Evolutionary conservation across 2,113 vertebrate genomes (phyloP), one percentile per base, ranked within the genome.

Genomic region (Oostethus manadensis): DNA sequence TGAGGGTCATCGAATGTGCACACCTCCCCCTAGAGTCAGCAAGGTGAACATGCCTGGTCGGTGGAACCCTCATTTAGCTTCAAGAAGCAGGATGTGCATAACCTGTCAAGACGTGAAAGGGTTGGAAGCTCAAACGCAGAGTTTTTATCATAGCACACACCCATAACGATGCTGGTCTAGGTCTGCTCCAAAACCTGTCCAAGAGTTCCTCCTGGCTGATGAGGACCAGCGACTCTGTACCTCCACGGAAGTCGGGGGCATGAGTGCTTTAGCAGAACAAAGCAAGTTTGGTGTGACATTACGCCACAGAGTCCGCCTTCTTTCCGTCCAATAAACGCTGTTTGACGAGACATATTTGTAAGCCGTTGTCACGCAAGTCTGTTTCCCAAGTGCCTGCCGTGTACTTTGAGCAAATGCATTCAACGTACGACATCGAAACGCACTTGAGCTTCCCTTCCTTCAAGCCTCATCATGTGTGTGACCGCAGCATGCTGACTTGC

Each of bases 181-280:
- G 90, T 59, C 86, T 94, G 77, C 89, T 94, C 71, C 93, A 90
- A 71, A 94, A 92, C 77, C 79, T 93, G 49, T 95, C 95, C 72
- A 91, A 81, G 64, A 94, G 88, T 75, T 95, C 93, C 62, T 97
- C 94, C 21, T 92, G 91, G 67, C 92, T 98, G 84, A 97, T 92
- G 0, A 95, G 94, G 0, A 93, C 95, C 15, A 89, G 89, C 63
- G 91, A 92, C 13, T 76, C 84, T 1, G 84, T 92, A 72, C 87
- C 91, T 0, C 51, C 89, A 40, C 93, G 91, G 74, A 89, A 90
- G 60, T 97, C 93, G 94, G 18, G 93, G 93, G 79, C 6, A 3
- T 33, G 93, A 98, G 89, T 44, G 88, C 94, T 56, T 92, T 97
- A 57, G 93, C 92, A 14, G 93, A 96, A 85, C 93, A 92, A n/a